A percentile compares a stretch with the other conserved stretches of the same genome.
phyloP scores from a whole-genome alignment of 2,113 vertebrate genomes.

The Dendrocopos noguchii region DNA sequence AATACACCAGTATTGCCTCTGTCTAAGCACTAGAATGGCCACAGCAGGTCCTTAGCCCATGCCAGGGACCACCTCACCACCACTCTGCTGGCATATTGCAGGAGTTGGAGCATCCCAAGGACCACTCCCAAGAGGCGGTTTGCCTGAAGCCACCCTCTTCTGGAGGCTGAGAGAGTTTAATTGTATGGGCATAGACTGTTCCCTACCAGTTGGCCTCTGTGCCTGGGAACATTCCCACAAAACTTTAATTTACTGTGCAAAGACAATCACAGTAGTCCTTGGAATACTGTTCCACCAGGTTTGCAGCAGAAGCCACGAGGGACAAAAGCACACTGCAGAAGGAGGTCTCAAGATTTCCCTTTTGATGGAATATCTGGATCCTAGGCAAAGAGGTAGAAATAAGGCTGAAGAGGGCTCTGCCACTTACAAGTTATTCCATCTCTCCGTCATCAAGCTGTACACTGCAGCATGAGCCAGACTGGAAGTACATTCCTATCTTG shows the following conservation, averaged over 20 bases:
- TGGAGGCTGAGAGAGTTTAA: background rate
- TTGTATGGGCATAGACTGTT: background rate
- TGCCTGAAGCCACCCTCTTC: background rate
- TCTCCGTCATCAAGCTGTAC: background rate
- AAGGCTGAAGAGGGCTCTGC: background rate
- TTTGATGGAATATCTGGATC: background rate
- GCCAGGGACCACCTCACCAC: background rate
- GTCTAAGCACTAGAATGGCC: background rate
- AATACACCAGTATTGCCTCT: background rate
- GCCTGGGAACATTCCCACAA: background rate
- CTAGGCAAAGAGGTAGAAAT: background rate
- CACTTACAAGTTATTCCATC: background rate
- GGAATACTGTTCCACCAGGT: background rate
- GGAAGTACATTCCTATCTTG: background rate
- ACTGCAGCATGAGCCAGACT: background rate
- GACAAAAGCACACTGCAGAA: background rate
- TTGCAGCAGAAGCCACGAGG: background rate
- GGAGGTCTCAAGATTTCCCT: background rate
- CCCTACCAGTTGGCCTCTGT: background rate
- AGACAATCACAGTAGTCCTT: background rate
- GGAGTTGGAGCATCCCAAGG: background rate
- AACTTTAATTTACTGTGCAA: background rate
- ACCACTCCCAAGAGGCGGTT: background rate
- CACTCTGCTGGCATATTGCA: accelerated
- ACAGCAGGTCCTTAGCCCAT: accelerated